These are phyloP conservation scores for Rosalia funebris DNA, from an alignment of 2,888 invertebrate genomes.

Conservation along the genomic window DNA sequence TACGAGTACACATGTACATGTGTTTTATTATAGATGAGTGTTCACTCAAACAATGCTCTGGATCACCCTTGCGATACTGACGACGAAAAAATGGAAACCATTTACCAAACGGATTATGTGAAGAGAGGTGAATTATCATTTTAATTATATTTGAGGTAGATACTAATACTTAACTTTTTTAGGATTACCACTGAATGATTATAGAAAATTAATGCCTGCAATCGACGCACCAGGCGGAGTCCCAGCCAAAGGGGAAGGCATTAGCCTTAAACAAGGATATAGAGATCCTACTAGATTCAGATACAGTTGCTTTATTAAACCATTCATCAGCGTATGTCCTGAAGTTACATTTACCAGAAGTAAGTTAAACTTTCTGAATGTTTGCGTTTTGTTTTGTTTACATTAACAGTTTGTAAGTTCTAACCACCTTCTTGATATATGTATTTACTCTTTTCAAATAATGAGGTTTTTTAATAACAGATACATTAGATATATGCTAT, in stretches of 20 bases:
- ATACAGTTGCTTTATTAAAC: conserved; percentile 67
- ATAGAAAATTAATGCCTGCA: conserved; percentile 70
- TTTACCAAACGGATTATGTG: conserved; percentile 71
- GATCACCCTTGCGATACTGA: conserved; percentile 73
- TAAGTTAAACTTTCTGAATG: no score
- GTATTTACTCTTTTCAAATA: no score
- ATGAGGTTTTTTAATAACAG: no score
- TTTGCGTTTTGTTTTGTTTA: no score
- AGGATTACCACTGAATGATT: conserved; percentile 69
- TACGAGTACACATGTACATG: no score
- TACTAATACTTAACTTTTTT: background rate
- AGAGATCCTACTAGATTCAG: conserved; percentile 72
- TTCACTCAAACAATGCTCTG: conserved; percentile 70
- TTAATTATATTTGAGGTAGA: background rate
- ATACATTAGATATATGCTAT: no score
- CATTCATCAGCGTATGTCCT: conserved; percentile 67
- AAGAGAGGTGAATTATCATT: conserved; percentile 66
- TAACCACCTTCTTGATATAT: no score
- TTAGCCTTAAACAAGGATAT: conserved; percentile 70
- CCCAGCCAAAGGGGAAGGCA: conserved; percentile 68
- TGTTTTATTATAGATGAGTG: conserved; percentile 70
- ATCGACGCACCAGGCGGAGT: conserved; percentile 70
- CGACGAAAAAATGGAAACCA: conserved; percentile 71
- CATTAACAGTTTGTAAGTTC: no score
- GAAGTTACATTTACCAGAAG: conserved; percentile 58